Conservation (phyloP, 2,797 vertebrate genomes). For the Poeciliopsis paucimaculata region DNA sequence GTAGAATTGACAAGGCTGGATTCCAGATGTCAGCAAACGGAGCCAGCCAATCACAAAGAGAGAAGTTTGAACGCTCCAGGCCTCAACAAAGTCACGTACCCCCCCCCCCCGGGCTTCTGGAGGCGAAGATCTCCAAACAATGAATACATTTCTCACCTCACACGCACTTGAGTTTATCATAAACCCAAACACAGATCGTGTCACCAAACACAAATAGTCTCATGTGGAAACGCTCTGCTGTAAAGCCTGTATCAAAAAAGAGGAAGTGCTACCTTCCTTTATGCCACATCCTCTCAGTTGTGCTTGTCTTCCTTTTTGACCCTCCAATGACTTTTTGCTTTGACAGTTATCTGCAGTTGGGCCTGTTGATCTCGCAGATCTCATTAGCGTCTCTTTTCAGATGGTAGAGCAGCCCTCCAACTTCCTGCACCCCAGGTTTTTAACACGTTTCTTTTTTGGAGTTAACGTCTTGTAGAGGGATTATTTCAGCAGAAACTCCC, state of each 20-base stretch:
- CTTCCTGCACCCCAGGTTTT: constrained; percentile 25
- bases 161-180: constrained; percentile 29
- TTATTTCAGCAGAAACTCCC: constrained; percentile 44
- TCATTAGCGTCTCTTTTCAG: constrained; percentile 29
- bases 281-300: constrained; percentile 66
- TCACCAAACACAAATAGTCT: constrained; percentile 32
- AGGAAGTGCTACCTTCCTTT: constrained; percentile 71
- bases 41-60: constrained; percentile 49
- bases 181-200: constrained; percentile 29
- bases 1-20: constrained; percentile 30
- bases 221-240: constrained; percentile 28
- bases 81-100: constrained; percentile 51
- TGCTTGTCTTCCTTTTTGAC: constrained; percentile 49
- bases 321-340: constrained; percentile 37
- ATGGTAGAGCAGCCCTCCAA: constrained; percentile 29
- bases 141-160: constrained; percentile 22
- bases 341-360: constrained; percentile 25
- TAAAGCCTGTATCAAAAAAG: constrained; percentile 48
- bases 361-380: constrained; percentile 24
- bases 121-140: constrained; percentile 46
- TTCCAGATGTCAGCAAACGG: constrained; percentile 54
- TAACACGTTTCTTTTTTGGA: constrained; percentile 35
- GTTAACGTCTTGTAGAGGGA: constrained; percentile 50
- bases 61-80: constrained; percentile 50
- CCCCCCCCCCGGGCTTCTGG: constrained; percentile 22